Evolutionary conservation across 2,797 vertebrate genomes (phyloP).

Genomic region (Lycodopsis pacificus): DNA sequence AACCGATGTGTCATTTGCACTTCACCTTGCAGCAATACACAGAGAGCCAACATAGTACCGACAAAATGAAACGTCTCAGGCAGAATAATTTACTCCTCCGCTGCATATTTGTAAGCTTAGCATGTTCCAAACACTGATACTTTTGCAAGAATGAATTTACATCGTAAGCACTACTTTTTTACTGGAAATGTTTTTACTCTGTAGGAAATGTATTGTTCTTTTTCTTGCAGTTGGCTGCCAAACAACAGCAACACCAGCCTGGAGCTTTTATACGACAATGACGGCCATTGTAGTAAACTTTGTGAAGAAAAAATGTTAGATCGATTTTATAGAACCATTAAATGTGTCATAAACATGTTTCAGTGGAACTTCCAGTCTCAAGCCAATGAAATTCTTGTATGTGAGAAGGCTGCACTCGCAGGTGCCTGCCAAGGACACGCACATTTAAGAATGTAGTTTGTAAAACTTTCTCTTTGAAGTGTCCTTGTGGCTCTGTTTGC

Average conservation of each 20-base stretch:
- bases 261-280: neutral
- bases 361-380: slow-evolving; percentile 17
- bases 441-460: slow-evolving; percentile 9
- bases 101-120: neutral
- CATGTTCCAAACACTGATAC: neutral
- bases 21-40: neutral
- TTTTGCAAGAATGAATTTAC: slow-evolving; percentile 1
- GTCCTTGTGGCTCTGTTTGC: slow-evolving; percentile 30
- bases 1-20: neutral
- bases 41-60: neutral
- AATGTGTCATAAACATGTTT: neutral
- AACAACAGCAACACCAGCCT: neutral
- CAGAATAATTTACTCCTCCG: neutral
- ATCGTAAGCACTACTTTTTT: neutral
- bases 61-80: neutral
- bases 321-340: slow-evolving; percentile 8
- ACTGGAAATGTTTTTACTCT: neutral
- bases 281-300: neutral
- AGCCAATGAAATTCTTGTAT: neutral
- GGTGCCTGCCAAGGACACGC: neutral
- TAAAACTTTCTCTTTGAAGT: slow-evolving; percentile 15
- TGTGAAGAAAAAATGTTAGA: neutral
- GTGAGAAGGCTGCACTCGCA: neutral
- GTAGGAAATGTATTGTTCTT: slow-evolving; percentile 2
- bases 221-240: neutral